Evolutionary conservation across 2,113 vertebrate genomes (phyloP).

Genomic region (Shinisaurus crocodilurus): DNA sequence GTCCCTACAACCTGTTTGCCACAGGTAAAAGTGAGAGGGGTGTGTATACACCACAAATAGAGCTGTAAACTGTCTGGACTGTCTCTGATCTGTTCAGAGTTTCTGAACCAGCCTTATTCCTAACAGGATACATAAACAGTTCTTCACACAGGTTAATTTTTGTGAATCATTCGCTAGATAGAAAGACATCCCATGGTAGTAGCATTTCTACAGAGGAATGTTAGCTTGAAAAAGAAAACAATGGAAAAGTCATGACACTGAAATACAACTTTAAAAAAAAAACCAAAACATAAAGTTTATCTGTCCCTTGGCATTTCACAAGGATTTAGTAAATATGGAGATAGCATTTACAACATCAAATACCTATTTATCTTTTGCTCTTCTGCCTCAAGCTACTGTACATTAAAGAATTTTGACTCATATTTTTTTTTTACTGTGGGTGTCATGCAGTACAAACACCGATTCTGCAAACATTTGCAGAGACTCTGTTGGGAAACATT

Average conservation of each 20-base stretch:
- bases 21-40: neutral
- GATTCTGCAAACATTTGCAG: conserved; percentile 50
- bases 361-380: conserved; percentile 40
- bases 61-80: too few species aligned
- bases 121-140: neutral
- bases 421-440: conserved; percentile 41
- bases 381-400: conserved; percentile 31
- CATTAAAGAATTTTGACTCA: conserved; percentile 22
- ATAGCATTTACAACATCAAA: conserved; percentile 16
- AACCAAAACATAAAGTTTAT: neutral
- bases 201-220: conserved; percentile 21
- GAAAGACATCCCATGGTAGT: neutral
- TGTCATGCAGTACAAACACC: conserved; percentile 45
- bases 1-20: neutral
- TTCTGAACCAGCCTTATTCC: neutral
- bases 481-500: conserved; percentile 2
- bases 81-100: neutral
- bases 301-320: conserved; percentile 9
- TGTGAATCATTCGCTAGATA: conserved; percentile 19
- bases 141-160: neutral
- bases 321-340: conserved; percentile 8
- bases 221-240: conserved; percentile 22
- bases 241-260: conserved; percentile 15
- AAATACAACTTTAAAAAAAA: neutral
- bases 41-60: neutral